Evolutionary conservation across 2,797 vertebrate species (phyloP).

Genomic region (Semaprochilodus insignis): DNA sequence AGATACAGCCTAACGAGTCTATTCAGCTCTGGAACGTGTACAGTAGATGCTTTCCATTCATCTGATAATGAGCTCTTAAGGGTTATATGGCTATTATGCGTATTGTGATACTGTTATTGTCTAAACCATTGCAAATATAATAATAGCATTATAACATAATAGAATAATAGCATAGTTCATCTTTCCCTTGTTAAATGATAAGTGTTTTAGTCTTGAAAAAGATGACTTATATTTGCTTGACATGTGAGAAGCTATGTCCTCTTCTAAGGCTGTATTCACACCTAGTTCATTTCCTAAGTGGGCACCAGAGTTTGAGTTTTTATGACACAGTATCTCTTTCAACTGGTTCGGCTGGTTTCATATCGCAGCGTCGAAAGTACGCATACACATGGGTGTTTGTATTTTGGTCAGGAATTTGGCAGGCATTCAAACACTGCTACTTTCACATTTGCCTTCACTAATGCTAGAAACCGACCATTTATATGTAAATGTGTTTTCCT

Average conservation of each 20-base stretch:
- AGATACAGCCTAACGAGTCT: not conserved
- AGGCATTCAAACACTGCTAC: too few relatives aligned
- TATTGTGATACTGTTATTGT: not conserved
- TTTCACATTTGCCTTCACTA: too few relatives aligned
- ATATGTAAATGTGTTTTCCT: too few relatives aligned
- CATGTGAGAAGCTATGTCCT: not conserved
- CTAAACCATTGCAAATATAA: not conserved
- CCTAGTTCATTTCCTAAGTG: too few relatives aligned
- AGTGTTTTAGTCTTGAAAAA: not conserved
- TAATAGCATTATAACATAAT: not conserved
- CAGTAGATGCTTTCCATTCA: not conserved
- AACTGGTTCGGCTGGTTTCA: too few relatives aligned
- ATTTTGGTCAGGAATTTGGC: too few relatives aligned
- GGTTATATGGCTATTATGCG: not conserved
- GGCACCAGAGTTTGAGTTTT: too few relatives aligned
- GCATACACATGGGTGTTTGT: too few relatives aligned
- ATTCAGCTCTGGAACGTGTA: not conserved
- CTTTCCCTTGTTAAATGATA: not conserved
- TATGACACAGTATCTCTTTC: too few relatives aligned
- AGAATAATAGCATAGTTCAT: not conserved
- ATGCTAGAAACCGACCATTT: too few relatives aligned
- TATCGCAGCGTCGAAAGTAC: too few relatives aligned
- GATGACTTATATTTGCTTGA: not conserved
- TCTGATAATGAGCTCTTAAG: constrained; percentile 8
- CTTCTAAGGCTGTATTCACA: not conserved